Percentiles rank a stretch among this genome's conserved stretches.
These are phyloP conservation scores for Proterorhinus semilunaris DNA, from an alignment of 2,113 vertebrate genomes.

Conservation along the genomic window DNA sequence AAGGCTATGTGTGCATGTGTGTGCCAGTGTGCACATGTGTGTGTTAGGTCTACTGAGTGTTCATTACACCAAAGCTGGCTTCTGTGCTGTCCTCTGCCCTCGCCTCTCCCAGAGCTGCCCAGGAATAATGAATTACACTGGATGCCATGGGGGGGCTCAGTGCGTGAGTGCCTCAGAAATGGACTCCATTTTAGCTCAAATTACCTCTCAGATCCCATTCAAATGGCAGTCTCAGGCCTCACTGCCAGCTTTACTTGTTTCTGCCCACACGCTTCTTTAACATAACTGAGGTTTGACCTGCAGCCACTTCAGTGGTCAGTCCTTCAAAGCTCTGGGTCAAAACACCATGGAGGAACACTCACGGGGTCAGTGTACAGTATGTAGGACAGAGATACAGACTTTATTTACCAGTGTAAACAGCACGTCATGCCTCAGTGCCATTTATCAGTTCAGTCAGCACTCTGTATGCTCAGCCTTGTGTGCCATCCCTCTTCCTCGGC, in stretches of 20 bases:
- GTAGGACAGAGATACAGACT: conserved; percentile 8
- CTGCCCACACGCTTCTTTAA: conserved; percentile 35
- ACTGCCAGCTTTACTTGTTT: conserved; percentile 27
- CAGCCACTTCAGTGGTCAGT: conserved; percentile 10
- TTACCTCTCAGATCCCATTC: conserved; percentile 68
- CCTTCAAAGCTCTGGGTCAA: conserved; percentile 7
- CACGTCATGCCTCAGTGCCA: conserved; percentile 32
- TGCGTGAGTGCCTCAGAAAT: conserved; percentile 59
- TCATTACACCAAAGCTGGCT: conserved; percentile 72
- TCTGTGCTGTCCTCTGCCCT: conserved; percentile 70
- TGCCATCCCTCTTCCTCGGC: conserved; percentile 53
- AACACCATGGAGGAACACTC: neutral
- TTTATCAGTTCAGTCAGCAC: conserved; percentile 57
- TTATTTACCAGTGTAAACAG: conserved; percentile 33
- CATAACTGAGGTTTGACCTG: conserved; percentile 19
- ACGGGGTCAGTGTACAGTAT: neutral
- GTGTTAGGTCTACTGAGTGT: conserved; percentile 71
- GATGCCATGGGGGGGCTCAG: conserved; percentile 64
- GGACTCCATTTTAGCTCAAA: conserved; percentile 74
- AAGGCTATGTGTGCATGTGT: conserved; percentile 46
- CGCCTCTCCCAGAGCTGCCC: conserved; percentile 59
- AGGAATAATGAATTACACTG: conserved; percentile 74
- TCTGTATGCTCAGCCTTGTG: conserved; percentile 43
- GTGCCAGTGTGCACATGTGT: conserved; percentile 33
- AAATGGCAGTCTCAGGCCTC: conserved; percentile 61